Base-by-base conservation (phyloP, 2,113 vertebrate species). In the Equus quagga region DNA sequence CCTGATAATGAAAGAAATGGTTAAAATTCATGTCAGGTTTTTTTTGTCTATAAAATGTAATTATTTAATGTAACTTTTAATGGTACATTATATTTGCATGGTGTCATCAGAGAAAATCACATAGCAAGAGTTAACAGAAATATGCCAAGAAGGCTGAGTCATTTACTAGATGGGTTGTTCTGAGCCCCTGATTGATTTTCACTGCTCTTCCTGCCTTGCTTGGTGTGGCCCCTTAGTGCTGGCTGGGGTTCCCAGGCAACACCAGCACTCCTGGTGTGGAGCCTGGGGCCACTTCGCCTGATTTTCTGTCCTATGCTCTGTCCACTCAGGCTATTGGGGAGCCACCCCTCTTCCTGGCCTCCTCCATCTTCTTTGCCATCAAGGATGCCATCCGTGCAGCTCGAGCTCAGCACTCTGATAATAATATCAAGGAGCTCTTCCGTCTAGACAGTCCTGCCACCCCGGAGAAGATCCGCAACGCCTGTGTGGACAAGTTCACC, bases 291-390 rank as follows among this genome's bases (percentile, higher is more conserved):
- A 54, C 51, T 12, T 7, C 41, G 3, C 21, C 28, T 96, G 58
- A 98, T 69, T 82, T 33, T 49, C 41, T n/a, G 13, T 92, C 64
- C 51, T 54, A 41, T 1, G 60, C 95, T 83, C 97, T 89, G 21
- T 98, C 60, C 56, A 0, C 92, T 33, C 96, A 99, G 99, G 99
- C 99, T 78, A 99, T 99, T 0, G 99, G 99, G 3, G 99, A 99
- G 88, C 99, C 99, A 0, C 99, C 99, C 23, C 99, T 99, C 33
- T 99, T 99, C 97, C 98, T 99, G 94, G 99, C 99, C 0, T 98
- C 99, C 0, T 99, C 99, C 0, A 98, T 99, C 87, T 99, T 99
- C 98, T 99, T 99, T 69, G 99, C 99, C 97, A 99, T 99, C 97
- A 99, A 99, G 98, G 99, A 99, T 2, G 99, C 99, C 85, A 98